Evolutionary conservation across 2,797 vertebrate species (phyloP), one percentile per base, ranked within the genome.

Genomic region (Serranus cabrilla): DNA sequence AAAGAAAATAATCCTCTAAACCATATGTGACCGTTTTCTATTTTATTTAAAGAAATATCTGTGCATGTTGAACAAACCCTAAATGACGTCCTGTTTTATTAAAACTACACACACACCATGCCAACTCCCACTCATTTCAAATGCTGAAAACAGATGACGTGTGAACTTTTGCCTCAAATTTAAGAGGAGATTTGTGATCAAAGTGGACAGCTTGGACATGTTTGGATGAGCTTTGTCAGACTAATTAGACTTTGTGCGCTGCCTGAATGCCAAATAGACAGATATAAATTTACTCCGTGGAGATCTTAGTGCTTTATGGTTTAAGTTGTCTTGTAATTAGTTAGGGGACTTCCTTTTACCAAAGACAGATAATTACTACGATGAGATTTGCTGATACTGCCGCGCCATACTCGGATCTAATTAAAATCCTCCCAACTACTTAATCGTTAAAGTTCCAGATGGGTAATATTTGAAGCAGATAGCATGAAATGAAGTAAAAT

Each of bases 1-100:
- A 95, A 96, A 77, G 50, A 82, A 66, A 81, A 89, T 65, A 83
- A 67, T 79, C 61, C 47, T 90, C 72, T 49, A 73, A 84, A 86
- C 54, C 25, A 63, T 52, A 20, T 7, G 1, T 39, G 39, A 31
- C 14, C 42, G 11, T 7, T 54, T 59, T 66, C n/a, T n/a, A n/a
- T 31, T 34, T 7, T 54, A n/a, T 50, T 57, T 52, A 34, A 52
- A 73, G 18, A 42, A 65, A 23, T 69, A 46, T 52, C 18, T 47
- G 56, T 47, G 5, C 47, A 23, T 59, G 3, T 31, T 27, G 4
- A 46, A 57, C 23, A n/a, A 23, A 23, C 16, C 11, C 16, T 56
- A 8, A 46, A 2, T 40, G 10, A 18, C 1, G 23, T 31, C 2
- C 34, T 60, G 34, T 59, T 60, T 18, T 21, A 12, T 27, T 40